Evolutionary conservation across 2,797 vertebrate genomes (phyloP), one percentile per base, ranked within the genome.

Genomic region (Semaprochilodus insignis): DNA sequence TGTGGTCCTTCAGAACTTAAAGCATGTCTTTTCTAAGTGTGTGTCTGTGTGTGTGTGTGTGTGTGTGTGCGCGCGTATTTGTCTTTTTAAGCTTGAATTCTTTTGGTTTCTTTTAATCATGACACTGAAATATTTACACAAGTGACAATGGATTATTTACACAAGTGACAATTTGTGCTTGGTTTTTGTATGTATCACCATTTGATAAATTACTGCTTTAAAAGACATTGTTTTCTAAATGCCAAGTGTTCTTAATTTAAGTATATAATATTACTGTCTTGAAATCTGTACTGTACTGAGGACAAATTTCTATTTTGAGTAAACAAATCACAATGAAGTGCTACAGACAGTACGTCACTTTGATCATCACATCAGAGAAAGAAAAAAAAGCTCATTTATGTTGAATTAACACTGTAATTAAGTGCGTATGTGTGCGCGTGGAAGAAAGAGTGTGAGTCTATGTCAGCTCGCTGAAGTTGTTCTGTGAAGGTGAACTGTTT

Each of bases 151-250:
- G 78, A 78, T 74, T 86, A 81, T 55, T 78, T 63, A 81, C 62
- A 86, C 79, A 82, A 69, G 6, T 78, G 79, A 76, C 70, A 6
- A 78, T 73, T 77, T 84, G 85, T 84, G 85, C 55, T 84, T 77
- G 82, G 71, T 81, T 87, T 83, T 78, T 86, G 78, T 85, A 85
- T 83, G 78, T 85, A 81, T 78, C 71, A 71, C 76, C 77, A 85
- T 87, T 87, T 87, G 80, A 88, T 85, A 86, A 81, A 83, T 83
- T 71, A 84, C 74, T 84, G 81, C 74, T 86, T 86, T 86, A 77
- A 84, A 82, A 70, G 14, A 59, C 48, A 34, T 76, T 59, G 21
- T 81, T 81, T 80, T 78, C 82, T 78, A 52, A 74, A 84, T 83
- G 66, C 88, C 82, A 83, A 85, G 81, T 88, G 82, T 86, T 85